Percentiles rank a stretch among this genome's conserved stretches.
Evolutionary conservation across 2,797 vertebrate species (phyloP).

Genomic region (Eleutherodactylus coqui): DNA sequence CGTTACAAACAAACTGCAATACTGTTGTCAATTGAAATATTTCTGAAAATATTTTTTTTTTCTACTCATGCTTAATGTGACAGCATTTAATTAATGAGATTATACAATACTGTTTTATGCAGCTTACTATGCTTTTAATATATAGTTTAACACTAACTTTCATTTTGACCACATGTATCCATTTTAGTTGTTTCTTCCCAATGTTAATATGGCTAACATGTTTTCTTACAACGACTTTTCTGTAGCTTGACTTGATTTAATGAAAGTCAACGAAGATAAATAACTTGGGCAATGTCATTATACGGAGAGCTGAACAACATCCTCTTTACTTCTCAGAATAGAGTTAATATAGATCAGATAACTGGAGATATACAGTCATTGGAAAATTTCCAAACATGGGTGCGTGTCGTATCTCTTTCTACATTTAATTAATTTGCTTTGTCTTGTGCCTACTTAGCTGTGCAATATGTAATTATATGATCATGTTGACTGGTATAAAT

Average conservation of each 20-base stretch:
- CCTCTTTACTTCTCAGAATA: conserved; percentile 46
- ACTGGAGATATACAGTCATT: conserved; percentile 31
- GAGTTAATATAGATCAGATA: conserved; percentile 59
- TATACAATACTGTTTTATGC: too few relatives aligned
- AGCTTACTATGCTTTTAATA: neutral
- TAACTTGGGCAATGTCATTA: conserved; percentile 49
- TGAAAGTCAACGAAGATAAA: conserved; percentile 52
- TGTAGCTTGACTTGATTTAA: conserved; percentile 46
- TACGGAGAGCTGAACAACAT: conserved; percentile 49
- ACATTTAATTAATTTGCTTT: conserved; percentile 57
- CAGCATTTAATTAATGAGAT: too few relatives aligned
- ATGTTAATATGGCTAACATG: conserved; percentile 18
- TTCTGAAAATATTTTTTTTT: too few relatives aligned
- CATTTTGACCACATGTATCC: neutral
- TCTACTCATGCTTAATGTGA: too few relatives aligned
- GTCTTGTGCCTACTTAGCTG: conserved; percentile 55
- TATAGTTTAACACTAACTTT: neutral
- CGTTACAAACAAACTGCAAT: too few relatives aligned
- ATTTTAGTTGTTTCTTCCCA: neutral
- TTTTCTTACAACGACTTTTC: conserved; percentile 33
- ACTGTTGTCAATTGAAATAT: too few relatives aligned
- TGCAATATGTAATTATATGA: conserved; percentile 59
- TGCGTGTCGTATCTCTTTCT: conserved; percentile 44
- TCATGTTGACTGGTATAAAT: conserved; percentile 47
- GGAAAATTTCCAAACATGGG: conserved; percentile 50